phyloP scores from a whole-genome alignment of 2,113 vertebrate genomes.

The Oceanites oceanicus region DNA sequence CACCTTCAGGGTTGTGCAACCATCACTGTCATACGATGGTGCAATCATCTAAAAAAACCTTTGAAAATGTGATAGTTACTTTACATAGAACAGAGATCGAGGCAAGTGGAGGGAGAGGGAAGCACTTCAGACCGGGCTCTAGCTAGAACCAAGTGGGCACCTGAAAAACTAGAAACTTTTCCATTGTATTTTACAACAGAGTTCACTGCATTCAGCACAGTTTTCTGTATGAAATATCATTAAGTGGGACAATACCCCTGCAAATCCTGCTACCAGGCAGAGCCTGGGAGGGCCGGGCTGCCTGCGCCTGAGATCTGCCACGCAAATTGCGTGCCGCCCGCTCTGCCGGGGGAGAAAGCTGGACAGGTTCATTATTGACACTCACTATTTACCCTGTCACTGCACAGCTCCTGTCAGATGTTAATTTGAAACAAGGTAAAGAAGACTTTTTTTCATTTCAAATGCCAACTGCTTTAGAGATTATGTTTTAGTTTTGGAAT shows the following conservation, averaged over 20 bases:
- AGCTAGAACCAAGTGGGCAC: not conserved
- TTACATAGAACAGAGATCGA: not conserved
- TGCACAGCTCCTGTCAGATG: not conserved
- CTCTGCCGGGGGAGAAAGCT: not conserved
- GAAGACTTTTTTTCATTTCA: not conserved
- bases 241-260: not conserved
- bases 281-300: not conserved
- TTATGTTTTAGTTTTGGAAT: not conserved
- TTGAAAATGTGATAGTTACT: not conserved
- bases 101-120: not conserved
- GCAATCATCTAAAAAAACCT: not conserved
- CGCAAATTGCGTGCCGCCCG: not conserved
- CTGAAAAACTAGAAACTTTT: not conserved
- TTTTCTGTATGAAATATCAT: not conserved
- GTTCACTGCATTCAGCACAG: not conserved
- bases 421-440: not conserved
- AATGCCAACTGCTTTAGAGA: not conserved
- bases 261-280: not conserved
- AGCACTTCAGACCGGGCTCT: not conserved
- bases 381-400: not conserved
- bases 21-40: not conserved
- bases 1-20: not conserved
- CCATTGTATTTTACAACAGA: not conserved
- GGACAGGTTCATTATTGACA: not conserved
- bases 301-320: rapidly evolving